A percentile compares a stretch with the other conserved stretches of the same genome.
Evolutionary conservation across 2,113 vertebrate species (phyloP).

Genomic region (Orientallactaga bullata): DNA sequence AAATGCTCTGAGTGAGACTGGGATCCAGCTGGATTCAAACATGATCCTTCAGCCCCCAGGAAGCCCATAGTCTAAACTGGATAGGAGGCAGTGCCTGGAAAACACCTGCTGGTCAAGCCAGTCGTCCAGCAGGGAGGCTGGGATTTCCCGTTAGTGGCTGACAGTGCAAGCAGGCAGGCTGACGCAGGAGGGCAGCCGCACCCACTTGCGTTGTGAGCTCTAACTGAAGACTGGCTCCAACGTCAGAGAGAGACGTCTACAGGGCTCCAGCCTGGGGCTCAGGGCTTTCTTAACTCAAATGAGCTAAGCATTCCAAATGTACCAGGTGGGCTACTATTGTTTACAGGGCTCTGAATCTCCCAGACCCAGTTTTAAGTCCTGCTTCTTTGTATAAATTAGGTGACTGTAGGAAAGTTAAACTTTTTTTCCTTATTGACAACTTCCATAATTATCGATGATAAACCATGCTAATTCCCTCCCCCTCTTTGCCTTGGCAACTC

Average conservation of each 20-base stretch:
- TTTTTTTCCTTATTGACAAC: too few relatives aligned
- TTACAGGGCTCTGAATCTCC: background rate
- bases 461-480: too few relatives aligned
- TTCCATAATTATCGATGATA: too few relatives aligned
- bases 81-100: background rate
- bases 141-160: background rate
- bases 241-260: background rate
- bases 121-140: background rate
- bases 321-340: too few relatives aligned
- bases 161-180: background rate
- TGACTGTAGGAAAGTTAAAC: background rate
- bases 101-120: background rate
- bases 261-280: background rate
- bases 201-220: background rate
- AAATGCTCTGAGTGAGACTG: background rate
- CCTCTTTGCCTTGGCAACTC: too few relatives aligned
- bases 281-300: too few relatives aligned
- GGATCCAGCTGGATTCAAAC: background rate
- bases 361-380: background rate
- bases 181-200: background rate
- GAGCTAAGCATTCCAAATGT: too few relatives aligned
- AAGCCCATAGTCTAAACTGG: background rate
- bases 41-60: background rate
- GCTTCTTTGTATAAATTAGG: background rate
- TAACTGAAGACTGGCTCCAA: background rate